Percentiles rank a stretch among this genome's conserved stretches.
Evolutionary conservation across 2,888 invertebrate species (phyloP).

Genomic region (Drosophila affinis): DNA sequence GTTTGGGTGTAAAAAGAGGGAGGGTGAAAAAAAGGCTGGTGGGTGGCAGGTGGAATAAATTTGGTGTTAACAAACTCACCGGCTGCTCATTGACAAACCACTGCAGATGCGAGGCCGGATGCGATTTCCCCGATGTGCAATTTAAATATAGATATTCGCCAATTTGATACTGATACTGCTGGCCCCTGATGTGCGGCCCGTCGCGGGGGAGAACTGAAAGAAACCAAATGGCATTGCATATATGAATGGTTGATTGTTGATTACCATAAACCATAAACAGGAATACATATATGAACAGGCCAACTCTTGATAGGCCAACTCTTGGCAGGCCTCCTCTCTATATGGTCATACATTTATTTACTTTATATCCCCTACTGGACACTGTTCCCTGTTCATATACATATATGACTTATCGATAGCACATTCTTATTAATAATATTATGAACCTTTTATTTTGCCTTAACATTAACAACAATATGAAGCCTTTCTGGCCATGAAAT

Average conservation of each 20-base stretch:
- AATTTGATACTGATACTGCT: conserved; percentile 89
- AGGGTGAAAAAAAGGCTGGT: background rate
- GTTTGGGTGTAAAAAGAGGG: conserved; percentile 1
- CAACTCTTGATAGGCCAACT: background rate
- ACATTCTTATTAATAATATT: too few relatives aligned
- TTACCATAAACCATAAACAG: background rate
- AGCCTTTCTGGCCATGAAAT: too few relatives aligned
- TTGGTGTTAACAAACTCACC: conserved; percentile 84
- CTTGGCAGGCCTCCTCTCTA: background rate
- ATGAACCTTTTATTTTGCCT: too few relatives aligned
- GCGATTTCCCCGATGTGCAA: conserved; percentile 91
- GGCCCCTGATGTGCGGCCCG: conserved; percentile 90
- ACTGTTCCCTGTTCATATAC: background rate
- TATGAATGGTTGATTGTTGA: background rate
- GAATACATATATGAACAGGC: background rate
- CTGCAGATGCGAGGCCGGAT: conserved; percentile 89
- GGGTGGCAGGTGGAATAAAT: conserved; percentile 13
- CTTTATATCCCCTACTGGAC: too few relatives aligned
- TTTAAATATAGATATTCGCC: conserved; percentile 90
- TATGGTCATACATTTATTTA: too few relatives aligned
- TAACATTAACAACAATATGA: too few relatives aligned
- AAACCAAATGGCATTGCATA: background rate
- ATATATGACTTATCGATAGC: too few relatives aligned
- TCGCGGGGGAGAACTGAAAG: conserved; percentile 88
- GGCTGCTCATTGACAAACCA: conserved; percentile 92